A percentile compares a stretch with the other conserved stretches of the same genome.
phyloP scores from a whole-genome alignment of 2,888 invertebrate genomes.

The Cheilosia variabilis region DNA sequence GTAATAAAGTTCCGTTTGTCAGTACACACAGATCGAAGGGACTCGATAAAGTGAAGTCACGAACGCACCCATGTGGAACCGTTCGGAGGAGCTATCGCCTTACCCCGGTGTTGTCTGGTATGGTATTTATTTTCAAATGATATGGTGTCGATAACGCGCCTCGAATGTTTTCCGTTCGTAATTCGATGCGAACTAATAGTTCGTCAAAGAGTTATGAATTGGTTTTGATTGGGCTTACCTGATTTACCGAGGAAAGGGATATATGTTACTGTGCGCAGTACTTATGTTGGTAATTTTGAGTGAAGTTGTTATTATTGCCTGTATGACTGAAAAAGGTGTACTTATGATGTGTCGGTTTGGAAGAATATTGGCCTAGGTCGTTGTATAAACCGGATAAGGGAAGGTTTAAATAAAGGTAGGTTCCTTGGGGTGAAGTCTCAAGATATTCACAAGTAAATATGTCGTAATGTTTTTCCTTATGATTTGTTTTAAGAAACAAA shows the following conservation, averaged over 20 bases:
- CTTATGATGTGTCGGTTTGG: too few relatives aligned
- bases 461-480: too few relatives aligned
- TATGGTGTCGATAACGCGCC: constrained; percentile 51
- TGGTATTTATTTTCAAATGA: constrained; percentile 11
- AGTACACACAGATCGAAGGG: constrained; percentile 37
- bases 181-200: constrained; percentile 62
- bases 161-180: constrained; percentile 26
- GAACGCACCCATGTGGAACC: constrained; percentile 60
- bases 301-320: neutral
- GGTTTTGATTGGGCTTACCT: constrained; percentile 59
- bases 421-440: too few relatives aligned
- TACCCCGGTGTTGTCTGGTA: constrained; percentile 34
- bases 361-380: too few relatives aligned
- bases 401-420: too few relatives aligned
- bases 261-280: neutral
- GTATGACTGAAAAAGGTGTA: too few relatives aligned
- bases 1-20: constrained; percentile 49
- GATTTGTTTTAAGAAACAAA: too few relatives aligned
- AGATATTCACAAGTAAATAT: too few relatives aligned
- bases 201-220: constrained; percentile 73
- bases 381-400: too few relatives aligned
- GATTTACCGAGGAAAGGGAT: constrained; percentile 17
- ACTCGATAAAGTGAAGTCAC: constrained; percentile 47
- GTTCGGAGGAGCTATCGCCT: constrained; percentile 44
- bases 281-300: neutral